Conservation (phyloP, 2,888 invertebrate genomes). For the Deilephila elpenor region DNA sequence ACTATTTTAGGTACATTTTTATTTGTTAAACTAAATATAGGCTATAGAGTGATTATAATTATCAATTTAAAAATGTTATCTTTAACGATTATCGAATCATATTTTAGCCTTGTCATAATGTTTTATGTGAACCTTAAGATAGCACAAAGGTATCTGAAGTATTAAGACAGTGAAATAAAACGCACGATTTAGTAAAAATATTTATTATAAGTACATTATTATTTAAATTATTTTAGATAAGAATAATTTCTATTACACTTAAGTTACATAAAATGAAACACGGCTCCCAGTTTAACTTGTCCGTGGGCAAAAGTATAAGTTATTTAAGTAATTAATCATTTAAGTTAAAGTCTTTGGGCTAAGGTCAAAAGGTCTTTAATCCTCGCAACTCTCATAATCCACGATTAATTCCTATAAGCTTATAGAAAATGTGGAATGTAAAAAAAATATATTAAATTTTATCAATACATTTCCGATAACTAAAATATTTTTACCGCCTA, state of each 20-base stretch:
- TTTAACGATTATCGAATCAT: not conserved
- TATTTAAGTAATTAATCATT: not conserved
- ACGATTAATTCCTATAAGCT: conserved; percentile 21
- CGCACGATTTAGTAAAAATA: conserved; percentile 49
- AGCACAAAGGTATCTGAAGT: not conserved
- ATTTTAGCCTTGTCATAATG: not conserved
- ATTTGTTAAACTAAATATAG: too few species aligned
- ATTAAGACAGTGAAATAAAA: conserved; percentile 31
- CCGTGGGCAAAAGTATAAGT: not conserved
- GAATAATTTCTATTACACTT: conserved; percentile 19
- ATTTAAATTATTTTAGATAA: conserved; percentile 4
- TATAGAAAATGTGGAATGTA: conserved; percentile 32
- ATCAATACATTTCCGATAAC: not conserved
- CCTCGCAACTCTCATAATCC: not conserved
- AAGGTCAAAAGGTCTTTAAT: not conserved
- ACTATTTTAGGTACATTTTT: too few species aligned
- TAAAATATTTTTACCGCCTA: not conserved
- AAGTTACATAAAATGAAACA: not conserved
- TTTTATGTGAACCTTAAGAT: too few species aligned
- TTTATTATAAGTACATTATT: conserved; percentile 42
- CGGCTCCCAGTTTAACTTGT: conserved; percentile 10
- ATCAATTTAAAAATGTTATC: not conserved
- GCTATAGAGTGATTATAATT: too few species aligned
- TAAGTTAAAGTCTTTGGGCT: not conserved
- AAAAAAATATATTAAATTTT: not conserved